Evolutionary conservation across 2,888 invertebrate species (phyloP), one percentile per base, ranked within the genome.

Genomic region (Pseudoips prasinana): DNA sequence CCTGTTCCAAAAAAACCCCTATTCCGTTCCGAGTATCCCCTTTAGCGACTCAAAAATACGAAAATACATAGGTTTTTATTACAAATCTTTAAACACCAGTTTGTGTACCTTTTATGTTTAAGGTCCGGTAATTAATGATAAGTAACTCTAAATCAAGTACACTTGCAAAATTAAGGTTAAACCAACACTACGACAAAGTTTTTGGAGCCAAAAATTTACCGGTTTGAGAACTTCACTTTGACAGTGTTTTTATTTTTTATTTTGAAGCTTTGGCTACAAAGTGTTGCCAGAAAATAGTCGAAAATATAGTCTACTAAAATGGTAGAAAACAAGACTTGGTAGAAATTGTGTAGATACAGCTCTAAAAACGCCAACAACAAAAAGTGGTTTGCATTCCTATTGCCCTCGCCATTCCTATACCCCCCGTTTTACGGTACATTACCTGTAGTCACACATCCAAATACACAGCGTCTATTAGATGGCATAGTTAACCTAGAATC

Each of bases 171-270:
- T 26, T 26, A 26, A 26, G 14, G 26, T 26, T 26, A 26, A 29
- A 29, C 25, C 29, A 22, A 29, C 29, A 20, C 29, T 29, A 29
- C 29, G 29, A 29, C 29, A 29, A 29, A 29, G 29, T 29, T 29
- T 29, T 29, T 29, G 29, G 29, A 29, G 29, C 29, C 29, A 29
- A 29, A 26, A 26, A 26, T 26, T 26, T 26, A 14, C 26, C 14
- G 26, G 26, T 26, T 26, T 26, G 26, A 26, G 26, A 26, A 26
- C 26, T 14, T 26, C 26, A 26, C 26, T 26, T 26, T 26, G 26
- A 26, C 14, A 26, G 26, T 26, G 26, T 26, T 26, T 26, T 26
- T 26, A 26, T 26, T 26, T 26, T 14, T 14, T 26, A 26, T 14
- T 26, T 26, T 26, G 14, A 26, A 26, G 14, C 26, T 26, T 26